Base-by-base conservation (phyloP, 2,797 vertebrate species). In the Erithacus rubecula region DNA sequence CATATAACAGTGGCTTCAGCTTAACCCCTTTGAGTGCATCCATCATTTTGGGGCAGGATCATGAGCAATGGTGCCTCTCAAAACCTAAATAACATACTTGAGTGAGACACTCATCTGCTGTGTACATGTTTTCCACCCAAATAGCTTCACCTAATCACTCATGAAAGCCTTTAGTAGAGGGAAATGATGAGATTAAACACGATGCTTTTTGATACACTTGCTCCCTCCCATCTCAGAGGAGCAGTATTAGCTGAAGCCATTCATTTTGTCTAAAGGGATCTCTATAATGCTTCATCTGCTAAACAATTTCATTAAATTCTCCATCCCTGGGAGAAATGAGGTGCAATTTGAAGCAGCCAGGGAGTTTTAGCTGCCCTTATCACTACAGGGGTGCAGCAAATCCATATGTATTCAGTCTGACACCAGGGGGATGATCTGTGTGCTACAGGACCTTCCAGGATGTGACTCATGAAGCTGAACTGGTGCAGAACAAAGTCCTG, bases 1-100 rank as follows among this genome's bases (percentile, higher is more conserved):
- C 67, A 56, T 80, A 1, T 22, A 89, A 83, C 94, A 83, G 93
- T 78, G 64, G 43, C 87, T 97, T 90, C 95, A 94, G 91, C 84
- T 96, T 96, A 96, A 96, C 80, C 90, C 87, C 83, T 95, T 24
- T 84, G 78, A 90, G 32, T n/a, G 55, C 69, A 93, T 80, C 83
- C 58, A 75, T 93, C 94, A 71, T 96, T 95, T 86, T 74, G 46
- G 55, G 55, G 74, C 79, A 94, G 90, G 83, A 89, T 90, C 88
- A 72, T 24, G 69, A 95, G 67, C 47, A 96, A 94, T 43, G 4
- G 41, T 81, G 87, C 41, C 84, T 94, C 89, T 97, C 51, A 88
- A 84, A 83, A 95, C 37, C 46, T 60, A 89, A 94, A 69, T 72
- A 55, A 62, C 65, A 34, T 52, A 55, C 83, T 95, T 81, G 71